A percentile compares a stretch with the other conserved stretches of the same genome.
Conservation (phyloP, 2,888 invertebrate species). For the Stenodema calcarata region DNA sequence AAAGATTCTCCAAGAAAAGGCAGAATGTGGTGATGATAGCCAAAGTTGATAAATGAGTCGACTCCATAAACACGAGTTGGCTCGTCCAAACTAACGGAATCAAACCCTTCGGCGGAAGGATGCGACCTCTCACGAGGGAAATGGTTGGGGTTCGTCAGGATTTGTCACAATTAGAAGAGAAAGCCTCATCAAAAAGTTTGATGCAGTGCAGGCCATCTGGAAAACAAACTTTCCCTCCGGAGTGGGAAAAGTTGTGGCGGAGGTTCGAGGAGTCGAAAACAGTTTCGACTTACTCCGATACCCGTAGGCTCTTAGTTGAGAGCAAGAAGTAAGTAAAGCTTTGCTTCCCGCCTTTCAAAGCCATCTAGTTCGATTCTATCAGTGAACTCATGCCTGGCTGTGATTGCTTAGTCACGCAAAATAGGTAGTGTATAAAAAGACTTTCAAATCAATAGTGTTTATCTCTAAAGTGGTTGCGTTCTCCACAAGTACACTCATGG, state of each 20-base stretch:
- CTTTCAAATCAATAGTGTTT: too few relatives aligned
- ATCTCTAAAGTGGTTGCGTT: too few relatives aligned
- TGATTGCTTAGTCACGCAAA: not conserved
- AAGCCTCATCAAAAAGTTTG: constrained; percentile 37
- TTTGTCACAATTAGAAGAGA: constrained; percentile 37
- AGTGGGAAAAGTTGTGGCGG: constrained; percentile 6
- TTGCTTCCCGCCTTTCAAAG: not conserved
- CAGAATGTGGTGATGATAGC: too few relatives aligned
- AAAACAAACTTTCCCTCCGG: constrained; percentile 3
- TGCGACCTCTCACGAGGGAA: not conserved
- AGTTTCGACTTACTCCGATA: constrained; percentile 19
- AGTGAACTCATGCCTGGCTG: not conserved
- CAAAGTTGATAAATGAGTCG: not conserved
- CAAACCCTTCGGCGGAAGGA: not conserved
- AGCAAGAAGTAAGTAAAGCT: not conserved
- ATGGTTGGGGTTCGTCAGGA: not conserved
- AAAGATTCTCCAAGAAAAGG: too few relatives aligned
- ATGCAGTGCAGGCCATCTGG: constrained; percentile 26
- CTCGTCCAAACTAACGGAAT: not conserved
- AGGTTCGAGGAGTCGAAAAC: not conserved
- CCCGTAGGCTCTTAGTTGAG: constrained; percentile 18
- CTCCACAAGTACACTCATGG: too few relatives aligned
- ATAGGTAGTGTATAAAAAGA: too few relatives aligned
- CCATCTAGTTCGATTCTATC: constrained; percentile 17
- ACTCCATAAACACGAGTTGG: not conserved